phyloP scores from a whole-genome alignment of 2,113 vertebrate species.

The Xenopus borealis region DNA sequence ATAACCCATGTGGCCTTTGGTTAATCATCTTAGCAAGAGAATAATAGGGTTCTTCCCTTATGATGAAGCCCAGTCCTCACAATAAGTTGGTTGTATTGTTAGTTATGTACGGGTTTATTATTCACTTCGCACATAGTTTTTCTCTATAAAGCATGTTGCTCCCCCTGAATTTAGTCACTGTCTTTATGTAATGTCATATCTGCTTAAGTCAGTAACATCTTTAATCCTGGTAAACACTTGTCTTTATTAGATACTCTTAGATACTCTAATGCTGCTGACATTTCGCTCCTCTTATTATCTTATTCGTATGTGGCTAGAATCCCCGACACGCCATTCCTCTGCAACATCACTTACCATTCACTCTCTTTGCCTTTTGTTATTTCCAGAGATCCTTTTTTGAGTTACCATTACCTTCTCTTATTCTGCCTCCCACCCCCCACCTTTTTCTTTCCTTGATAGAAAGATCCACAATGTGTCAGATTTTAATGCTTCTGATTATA shows the following conservation, averaged over 20 bases:
- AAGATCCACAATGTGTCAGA: slow-evolving; percentile 12
- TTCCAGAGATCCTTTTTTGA: neutral
- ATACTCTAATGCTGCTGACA: neutral
- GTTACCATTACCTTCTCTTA: neutral
- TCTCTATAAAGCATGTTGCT: too few relatives aligned
- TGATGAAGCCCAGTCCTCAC: too few relatives aligned
- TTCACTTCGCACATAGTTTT: too few relatives aligned
- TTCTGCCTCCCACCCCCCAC: neutral
- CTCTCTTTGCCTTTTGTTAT: neutral
- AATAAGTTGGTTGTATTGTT: too few relatives aligned
- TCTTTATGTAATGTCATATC: too few relatives aligned
- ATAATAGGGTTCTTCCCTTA: too few relatives aligned
- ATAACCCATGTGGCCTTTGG: too few relatives aligned
- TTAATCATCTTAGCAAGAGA: too few relatives aligned
- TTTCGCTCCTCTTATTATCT: neutral
- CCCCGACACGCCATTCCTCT: neutral
- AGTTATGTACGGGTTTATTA: too few relatives aligned
- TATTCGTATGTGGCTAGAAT: neutral
- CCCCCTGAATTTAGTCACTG: too few relatives aligned
- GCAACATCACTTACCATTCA: neutral
- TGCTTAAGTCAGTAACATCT: too few relatives aligned
- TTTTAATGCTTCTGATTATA: slow-evolving; percentile 40
- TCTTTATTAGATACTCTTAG: neutral
- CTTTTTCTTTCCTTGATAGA: slow-evolving; percentile 6
- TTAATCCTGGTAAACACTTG: neutral